Evolutionary conservation across 2,888 invertebrate genomes (phyloP), one percentile per base, ranked within the genome.

Genomic region (Ennomos erosarius): DNA sequence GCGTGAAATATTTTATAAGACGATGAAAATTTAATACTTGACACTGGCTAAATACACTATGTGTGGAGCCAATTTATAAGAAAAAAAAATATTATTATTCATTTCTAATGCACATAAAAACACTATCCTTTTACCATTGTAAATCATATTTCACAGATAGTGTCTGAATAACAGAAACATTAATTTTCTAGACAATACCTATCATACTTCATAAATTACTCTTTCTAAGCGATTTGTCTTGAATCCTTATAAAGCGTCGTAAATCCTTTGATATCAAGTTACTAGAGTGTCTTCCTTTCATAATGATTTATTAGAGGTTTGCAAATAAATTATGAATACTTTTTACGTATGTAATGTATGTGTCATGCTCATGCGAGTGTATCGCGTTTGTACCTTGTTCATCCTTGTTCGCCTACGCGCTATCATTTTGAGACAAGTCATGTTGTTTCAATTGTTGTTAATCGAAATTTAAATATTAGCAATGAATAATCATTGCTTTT

Each of bases 181-280:
- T 52, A 48, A 58, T 52, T 43, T 48, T 16, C 8, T 13, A 11
- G 36, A 51, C 40, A 51, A 37, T 47, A 52, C 42, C 13, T 47
- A 52, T 51, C 42, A 37, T 40, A 10, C 10, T 47, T 16, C 38
- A 52, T 38, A 44, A 59, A 44, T 48, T 36, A 45, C 10, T 26
- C 11, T n/a, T 39, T 49, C 36, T 53, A 49, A 45, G 33, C 47
- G 36, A 58, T 53, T 58, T 58, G 36, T 58, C 48, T 58, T 53
- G 11, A 42, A 48, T 52, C 48, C 44, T 47, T 35, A 53, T 39
- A 44, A 35, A 5, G 35, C 9, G 35, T 49, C 37, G 54, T 54
- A 59, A 50, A 59, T 54, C 36, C 37, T 46, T 10, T 26, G 50
- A 12, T 59, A 54, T 54, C 59, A 54, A 26, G 50, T 54, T 54